These are phyloP conservation scores for Desoria tigrina DNA, from an alignment of 2,888 invertebrate genomes.

Conservation along the genomic window DNA sequence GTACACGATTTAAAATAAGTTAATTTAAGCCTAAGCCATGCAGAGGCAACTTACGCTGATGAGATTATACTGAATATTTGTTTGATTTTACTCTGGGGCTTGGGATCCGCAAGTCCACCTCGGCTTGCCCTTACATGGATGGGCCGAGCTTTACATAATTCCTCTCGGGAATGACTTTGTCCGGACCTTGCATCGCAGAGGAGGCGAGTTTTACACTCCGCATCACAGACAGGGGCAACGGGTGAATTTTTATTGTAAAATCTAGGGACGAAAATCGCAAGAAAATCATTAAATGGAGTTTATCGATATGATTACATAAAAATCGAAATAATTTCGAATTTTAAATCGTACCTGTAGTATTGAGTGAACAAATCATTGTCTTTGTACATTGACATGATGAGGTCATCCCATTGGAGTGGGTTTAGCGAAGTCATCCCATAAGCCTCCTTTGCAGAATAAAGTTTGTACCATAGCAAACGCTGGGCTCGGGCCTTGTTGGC, in stretches of 20 bases:
- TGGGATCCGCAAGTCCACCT: conserved; percentile 43
- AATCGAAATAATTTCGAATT: neutral
- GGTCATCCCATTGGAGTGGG: conserved; percentile 87
- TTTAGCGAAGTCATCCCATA: conserved; percentile 81
- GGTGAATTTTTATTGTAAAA: conserved; percentile 89
- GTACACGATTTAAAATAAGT: neutral
- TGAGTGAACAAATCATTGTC: conserved; percentile 83
- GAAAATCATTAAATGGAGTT: neutral
- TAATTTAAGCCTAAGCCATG: conserved; percentile 4
- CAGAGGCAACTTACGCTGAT: conserved; percentile 49
- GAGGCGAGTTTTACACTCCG: conserved; percentile 80
- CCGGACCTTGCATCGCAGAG: conserved; percentile 85
- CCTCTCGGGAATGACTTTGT: conserved; percentile 76
- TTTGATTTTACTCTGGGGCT: conserved; percentile 46
- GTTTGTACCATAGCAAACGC: conserved; percentile 79
- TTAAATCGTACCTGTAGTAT: conserved; percentile 73
- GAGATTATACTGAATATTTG: conserved; percentile 47
- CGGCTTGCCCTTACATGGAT: conserved; percentile 48
- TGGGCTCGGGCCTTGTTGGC: conserved; percentile 66
- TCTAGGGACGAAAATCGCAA: conserved; percentile 58
- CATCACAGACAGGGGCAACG: conserved; percentile 76
- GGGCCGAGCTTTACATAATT: conserved; percentile 55
- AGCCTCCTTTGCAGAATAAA: conserved; percentile 81
- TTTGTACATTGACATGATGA: conserved; percentile 82
- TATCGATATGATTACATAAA: neutral